These are phyloP conservation scores for Kradibia gibbosae DNA, from an alignment of 1,140 invertebrate species.

Conservation along the genomic window DNA sequence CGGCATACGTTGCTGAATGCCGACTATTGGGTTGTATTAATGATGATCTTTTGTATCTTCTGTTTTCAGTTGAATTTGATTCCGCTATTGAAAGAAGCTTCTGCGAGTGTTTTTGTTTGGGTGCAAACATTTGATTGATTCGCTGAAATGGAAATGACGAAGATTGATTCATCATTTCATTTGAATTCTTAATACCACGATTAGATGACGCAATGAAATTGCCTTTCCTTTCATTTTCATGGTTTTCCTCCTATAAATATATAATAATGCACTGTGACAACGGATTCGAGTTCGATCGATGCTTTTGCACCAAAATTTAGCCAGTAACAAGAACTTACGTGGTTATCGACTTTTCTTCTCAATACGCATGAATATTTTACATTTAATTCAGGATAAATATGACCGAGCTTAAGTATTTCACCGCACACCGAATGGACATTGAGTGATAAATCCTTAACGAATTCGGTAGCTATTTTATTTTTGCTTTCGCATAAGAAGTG, in stretches of 20 bases:
- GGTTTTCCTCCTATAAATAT: not conserved
- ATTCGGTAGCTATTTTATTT: constrained; percentile 47
- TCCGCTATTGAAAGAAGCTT: constrained; percentile 29
- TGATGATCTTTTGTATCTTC: not conserved
- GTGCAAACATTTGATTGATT: constrained; percentile 24
- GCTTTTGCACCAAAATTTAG: too few species aligned
- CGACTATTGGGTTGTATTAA: too few species aligned
- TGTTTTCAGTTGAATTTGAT: not conserved
- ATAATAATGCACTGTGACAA: too few species aligned
- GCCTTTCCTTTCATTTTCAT: not conserved
- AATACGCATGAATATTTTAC: constrained; percentile 20
- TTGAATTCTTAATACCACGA: not conserved
- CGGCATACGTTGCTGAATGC: not conserved
- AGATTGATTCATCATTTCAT: constrained; percentile 14
- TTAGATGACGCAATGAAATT: constrained; percentile 8
- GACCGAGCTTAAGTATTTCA: constrained; percentile 50
- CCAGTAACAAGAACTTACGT: not conserved
- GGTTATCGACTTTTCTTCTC: not conserved
- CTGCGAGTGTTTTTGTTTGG: constrained; percentile 21
- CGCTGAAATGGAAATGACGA: constrained; percentile 16
- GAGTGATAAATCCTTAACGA: constrained; percentile 51
- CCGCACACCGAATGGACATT: constrained; percentile 53
- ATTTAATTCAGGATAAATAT: constrained; percentile 19
- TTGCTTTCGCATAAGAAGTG: constrained; percentile 47
- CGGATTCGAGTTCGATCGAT: too few species aligned